Percentiles rank a stretch among this genome's conserved stretches.
Conservation (phyloP, 2,797 vertebrate species). For the Florisuga fusca region DNA sequence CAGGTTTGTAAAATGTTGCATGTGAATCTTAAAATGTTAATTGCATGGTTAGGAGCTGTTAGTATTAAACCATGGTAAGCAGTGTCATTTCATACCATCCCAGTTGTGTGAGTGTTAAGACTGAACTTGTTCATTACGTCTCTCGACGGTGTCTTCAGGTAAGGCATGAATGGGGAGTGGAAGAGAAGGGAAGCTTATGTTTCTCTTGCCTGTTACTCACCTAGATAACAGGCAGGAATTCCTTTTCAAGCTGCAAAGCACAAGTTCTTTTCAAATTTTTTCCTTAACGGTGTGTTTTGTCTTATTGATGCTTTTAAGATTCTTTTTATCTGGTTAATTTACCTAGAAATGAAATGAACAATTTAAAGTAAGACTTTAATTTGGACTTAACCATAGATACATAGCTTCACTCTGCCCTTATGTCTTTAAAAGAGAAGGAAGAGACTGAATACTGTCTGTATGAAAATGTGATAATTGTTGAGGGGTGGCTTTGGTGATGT, state of each 20-base stretch:
- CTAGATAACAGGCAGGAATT: background rate
- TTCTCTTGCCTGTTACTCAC: background rate
- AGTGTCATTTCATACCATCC: background rate
- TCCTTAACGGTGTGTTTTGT: background rate
- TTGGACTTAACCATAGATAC: background rate
- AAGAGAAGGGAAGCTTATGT: background rate
- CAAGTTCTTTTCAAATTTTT: background rate
- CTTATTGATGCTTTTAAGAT: background rate
- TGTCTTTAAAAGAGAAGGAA: background rate
- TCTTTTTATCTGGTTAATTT: background rate
- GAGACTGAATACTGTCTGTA: background rate
- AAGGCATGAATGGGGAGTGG: background rate
- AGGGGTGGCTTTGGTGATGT: background rate
- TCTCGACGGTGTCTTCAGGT: background rate
- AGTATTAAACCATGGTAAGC: slow-evolving; percentile 21
- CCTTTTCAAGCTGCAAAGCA: background rate
- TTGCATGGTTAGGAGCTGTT: slow-evolving; percentile 35
- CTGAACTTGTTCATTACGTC: background rate
- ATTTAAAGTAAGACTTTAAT: background rate
- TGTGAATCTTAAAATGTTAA: slow-evolving; percentile 32
- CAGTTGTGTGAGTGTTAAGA: fast-evolving
- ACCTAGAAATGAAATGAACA: background rate
- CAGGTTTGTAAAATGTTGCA: slow-evolving; percentile 59
- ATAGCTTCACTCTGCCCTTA: background rate
- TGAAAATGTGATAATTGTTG: background rate